Conservation (phyloP, 2,113 vertebrate species). For the Hemiscyllium ocellatum region DNA sequence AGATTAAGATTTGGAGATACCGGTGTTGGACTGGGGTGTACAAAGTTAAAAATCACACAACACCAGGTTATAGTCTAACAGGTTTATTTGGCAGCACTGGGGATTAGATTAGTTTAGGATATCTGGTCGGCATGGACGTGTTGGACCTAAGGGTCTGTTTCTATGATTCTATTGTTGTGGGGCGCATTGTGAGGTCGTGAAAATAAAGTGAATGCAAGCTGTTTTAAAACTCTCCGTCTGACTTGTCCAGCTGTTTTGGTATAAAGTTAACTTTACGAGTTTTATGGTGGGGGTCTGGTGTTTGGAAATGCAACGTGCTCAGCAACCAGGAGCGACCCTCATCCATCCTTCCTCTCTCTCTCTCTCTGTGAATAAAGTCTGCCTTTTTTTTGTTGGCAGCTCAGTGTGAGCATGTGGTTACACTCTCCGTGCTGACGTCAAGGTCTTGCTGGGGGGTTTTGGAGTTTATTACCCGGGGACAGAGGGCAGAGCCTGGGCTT, state of each 20-base stretch:
- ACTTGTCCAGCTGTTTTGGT: background rate
- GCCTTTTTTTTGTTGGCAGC: background rate
- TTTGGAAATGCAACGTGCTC: background rate
- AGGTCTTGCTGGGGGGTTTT: background rate
- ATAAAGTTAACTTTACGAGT: background rate
- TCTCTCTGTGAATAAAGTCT: background rate
- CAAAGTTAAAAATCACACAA: too few species aligned
- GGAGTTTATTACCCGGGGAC: conserved; percentile 22
- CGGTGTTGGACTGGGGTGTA: too few species aligned
- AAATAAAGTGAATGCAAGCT: background rate
- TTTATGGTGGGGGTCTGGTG: background rate
- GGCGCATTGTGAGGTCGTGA: background rate
- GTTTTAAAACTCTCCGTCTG: background rate
- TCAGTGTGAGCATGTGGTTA: background rate
- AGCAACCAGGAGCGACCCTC: background rate
- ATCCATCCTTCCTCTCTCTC: background rate
- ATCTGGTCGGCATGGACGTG: too few species aligned
- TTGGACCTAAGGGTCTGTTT: too few species aligned
- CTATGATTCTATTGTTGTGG: too few species aligned
- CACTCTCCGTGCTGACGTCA: conserved; percentile 5
- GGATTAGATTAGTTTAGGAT: too few species aligned
- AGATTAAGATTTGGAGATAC: too few species aligned
- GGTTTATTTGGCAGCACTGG: too few species aligned
- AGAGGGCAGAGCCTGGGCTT: background rate
- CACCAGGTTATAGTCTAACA: too few species aligned